Conservation (phyloP, 1,140 invertebrate genomes). For the Drosophila suzukii region DNA sequence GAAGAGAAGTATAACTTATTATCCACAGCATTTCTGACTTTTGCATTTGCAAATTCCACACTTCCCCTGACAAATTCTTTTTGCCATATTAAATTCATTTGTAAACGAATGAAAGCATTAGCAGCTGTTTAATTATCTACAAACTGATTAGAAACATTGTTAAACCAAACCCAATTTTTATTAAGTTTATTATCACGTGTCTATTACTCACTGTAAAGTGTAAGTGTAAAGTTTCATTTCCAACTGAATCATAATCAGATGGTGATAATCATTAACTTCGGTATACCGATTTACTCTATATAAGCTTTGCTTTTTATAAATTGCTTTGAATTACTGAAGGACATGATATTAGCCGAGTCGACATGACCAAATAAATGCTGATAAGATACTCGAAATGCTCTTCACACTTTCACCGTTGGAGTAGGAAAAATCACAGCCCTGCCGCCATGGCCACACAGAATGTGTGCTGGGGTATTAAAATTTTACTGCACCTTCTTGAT, state of each 20-base stretch:
- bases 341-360: conserved; percentile 2
- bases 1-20: not conserved
- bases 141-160: conserved; percentile 65
- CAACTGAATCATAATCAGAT: not conserved
- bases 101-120: conserved; percentile 30
- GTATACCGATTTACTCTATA: too few species aligned
- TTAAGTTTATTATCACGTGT: conserved; percentile 27
- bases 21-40: conserved; percentile 1
- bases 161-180: conserved; percentile 50
- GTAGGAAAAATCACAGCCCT: conserved; percentile 47
- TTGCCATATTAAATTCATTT: not conserved
- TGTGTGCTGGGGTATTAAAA: conserved; percentile 66
- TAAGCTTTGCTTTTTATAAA: not conserved
- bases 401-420: conserved; percentile 47
- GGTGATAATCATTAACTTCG: too few species aligned
- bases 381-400: conserved; percentile 69
- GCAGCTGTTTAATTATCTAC: conserved; percentile 73
- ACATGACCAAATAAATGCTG: conserved; percentile 24
- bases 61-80: not conserved
- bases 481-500: conserved; percentile 66
- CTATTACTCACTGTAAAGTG: conserved; percentile 25
- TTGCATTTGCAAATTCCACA: conserved; percentile 7
- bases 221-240: not conserved
- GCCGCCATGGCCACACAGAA: conserved; percentile 27
- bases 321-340: not conserved